Percentiles rank a stretch among this genome's conserved stretches.
Conservation (phyloP, 2,113 vertebrate species). For the Phrynosoma blainvillii region DNA sequence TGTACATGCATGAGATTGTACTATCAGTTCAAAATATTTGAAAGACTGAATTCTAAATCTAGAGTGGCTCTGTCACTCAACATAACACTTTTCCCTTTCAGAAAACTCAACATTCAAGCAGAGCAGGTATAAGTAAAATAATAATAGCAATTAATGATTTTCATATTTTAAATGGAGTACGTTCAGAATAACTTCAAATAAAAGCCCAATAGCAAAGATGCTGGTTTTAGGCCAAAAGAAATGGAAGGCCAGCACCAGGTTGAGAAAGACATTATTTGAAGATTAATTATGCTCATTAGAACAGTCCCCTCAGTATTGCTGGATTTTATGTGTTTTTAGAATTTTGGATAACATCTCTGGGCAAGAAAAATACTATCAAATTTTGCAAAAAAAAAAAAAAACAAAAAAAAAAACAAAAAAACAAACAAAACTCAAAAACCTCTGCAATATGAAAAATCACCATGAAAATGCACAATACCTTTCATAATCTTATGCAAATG, state of each 20-base stretch:
- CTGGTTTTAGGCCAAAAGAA: slow-evolving; percentile 58
- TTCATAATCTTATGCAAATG: no score
- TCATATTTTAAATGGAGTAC: slow-evolving; percentile 42
- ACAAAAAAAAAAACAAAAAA: no score
- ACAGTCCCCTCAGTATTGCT: no score
- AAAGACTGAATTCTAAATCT: neutral
- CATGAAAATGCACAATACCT: no score
- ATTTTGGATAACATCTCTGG: no score
- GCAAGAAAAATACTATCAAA: no score
- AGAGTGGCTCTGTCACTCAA: neutral
- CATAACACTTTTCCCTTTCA: neutral
- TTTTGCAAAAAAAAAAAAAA: no score
- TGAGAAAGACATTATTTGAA: slow-evolving; percentile 17
- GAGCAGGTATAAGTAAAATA: slow-evolving; percentile 25
- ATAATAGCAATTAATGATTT: slow-evolving; percentile 32
- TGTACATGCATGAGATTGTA: no score
- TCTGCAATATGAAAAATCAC: no score
- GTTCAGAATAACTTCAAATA: slow-evolving; percentile 42
- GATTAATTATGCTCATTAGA: neutral
- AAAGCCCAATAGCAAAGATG: slow-evolving; percentile 32
- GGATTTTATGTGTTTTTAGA: no score
- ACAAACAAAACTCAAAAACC: no score
- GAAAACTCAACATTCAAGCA: slow-evolving; percentile 25
- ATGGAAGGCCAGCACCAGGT: neutral
- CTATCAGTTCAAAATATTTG: no score